A percentile compares a stretch with the other conserved stretches of the same genome.
Evolutionary conservation across 2,888 invertebrate genomes (phyloP).

Genomic region (Mimachlamys varia): DNA sequence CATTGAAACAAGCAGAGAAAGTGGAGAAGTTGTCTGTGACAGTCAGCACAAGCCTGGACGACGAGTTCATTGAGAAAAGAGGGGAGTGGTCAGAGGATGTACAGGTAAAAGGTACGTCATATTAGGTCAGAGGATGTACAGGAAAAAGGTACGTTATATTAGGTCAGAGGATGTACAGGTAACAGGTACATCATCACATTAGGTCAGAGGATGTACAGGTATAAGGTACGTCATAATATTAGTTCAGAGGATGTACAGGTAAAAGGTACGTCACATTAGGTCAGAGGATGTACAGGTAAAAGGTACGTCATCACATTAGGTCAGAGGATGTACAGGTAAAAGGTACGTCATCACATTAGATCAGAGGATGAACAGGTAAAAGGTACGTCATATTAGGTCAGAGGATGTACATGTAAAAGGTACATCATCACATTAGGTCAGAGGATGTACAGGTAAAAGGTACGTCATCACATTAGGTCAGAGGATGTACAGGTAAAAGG

Average conservation of each 20-base stretch:
- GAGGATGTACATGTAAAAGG: constrained; percentile 41
- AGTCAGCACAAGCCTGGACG: background rate
- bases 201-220: constrained; percentile 38
- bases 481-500: constrained; percentile 41
- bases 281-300: constrained; percentile 38
- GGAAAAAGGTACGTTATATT: constrained; percentile 42
- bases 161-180: constrained; percentile 38
- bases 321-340: constrained; percentile 38
- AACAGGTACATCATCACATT: constrained; percentile 41
- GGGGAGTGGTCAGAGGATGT: constrained; percentile 39
- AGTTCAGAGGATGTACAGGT: constrained; percentile 37
- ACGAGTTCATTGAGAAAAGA: background rate
- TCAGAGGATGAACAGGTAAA: constrained; percentile 38
- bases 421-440: constrained; percentile 37
- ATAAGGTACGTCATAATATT: constrained; percentile 42
- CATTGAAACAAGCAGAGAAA: background rate
- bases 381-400: constrained; percentile 40
- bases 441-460: constrained; percentile 41
- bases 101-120: constrained; percentile 42
- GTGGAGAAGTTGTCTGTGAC: background rate
- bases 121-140: constrained; percentile 36
- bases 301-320: constrained; percentile 42
- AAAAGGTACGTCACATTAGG: constrained; percentile 43
- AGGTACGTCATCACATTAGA: constrained; percentile 42
- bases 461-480: constrained; percentile 38